Evolutionary conservation across 2,797 vertebrate genomes (phyloP), one percentile per base, ranked within the genome.

Genomic region (Cercopithecus petaurista): DNA sequence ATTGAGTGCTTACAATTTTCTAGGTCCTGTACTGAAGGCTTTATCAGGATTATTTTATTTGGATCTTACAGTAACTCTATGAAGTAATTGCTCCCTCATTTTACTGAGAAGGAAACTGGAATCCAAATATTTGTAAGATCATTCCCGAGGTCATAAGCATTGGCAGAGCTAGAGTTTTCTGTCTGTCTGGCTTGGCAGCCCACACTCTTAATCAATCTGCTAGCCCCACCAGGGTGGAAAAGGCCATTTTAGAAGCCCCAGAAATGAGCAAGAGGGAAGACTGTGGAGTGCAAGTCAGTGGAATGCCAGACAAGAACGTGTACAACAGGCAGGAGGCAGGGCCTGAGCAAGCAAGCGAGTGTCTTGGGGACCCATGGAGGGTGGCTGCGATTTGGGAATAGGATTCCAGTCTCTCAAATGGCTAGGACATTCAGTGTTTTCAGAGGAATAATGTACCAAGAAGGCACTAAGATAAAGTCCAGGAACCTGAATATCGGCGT

Each of bases 21-120:
- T 46, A 52, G 30, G 61, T 52, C 26, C 36, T 13, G 6, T n/a
- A 41, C 48, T 28, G 39, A 84, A 21, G 43, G 36, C 59, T 91
- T 73, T 76, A 10, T 39, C 33, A 12, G 10, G 11, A 57, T 73
- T 39, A 43, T 48, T 89, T 95, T 50, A 94, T 59, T 87, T 90
- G 95, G n/a, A 50, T 36, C 39, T 82, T 70, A 75, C 0, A 80
- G 86, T 43, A 79, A 87, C 39, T 82, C 9, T 64, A 33, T 50
- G 48, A 79, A 89, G 48, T 50, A 39, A 39, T 50, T 70, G 36
- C 59, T 81, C 50, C 39, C 43, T 95, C 50, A 36, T 92, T 93
- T 96, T 70, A 24, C 50, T 76, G 70, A 92, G 55, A 91, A 64
- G 84, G 70, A 81, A 96, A 93, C 50, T 50, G 30, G 17, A 48